These are phyloP conservation scores for Hirundichthys speculiger DNA, from an alignment of 2,113 vertebrate species.

Conservation along the genomic window DNA sequence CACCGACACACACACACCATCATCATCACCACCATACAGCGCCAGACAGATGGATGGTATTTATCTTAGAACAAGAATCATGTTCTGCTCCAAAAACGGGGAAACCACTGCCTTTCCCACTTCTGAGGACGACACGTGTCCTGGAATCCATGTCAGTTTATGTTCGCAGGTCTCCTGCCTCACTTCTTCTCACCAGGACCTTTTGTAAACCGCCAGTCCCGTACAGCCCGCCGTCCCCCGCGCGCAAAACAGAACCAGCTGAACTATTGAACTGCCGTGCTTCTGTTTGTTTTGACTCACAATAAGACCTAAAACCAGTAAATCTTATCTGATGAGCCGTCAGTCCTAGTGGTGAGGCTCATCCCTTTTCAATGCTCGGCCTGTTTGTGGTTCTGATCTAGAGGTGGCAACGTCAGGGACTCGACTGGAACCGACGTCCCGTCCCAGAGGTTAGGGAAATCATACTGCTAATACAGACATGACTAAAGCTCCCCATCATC, in stretches of 20 bases:
- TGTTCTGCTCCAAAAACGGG: conserved; percentile 63
- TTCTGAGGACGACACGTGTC: conserved; percentile 64
- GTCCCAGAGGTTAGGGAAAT: conserved; percentile 80
- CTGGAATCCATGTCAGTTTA: conserved; percentile 53
- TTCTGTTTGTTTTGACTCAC: conserved; percentile 49
- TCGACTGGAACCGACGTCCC: conserved; percentile 60
- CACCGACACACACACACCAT: too few species aligned
- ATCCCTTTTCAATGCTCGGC: conserved; percentile 73
- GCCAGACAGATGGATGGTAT: conserved; percentile 76
- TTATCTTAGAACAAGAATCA: conserved; percentile 73
- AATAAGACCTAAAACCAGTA: conserved; percentile 55
- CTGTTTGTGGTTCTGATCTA: conserved; percentile 74
- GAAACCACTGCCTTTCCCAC: conserved; percentile 62
- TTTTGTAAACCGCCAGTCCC: conserved; percentile 33
- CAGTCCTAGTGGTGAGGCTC: conserved; percentile 60
- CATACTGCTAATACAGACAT: conserved; percentile 81
- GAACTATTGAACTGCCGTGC: conserved; percentile 33
- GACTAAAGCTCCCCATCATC: conserved; percentile 81
- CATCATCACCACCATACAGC: conserved; percentile 48
- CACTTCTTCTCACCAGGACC: conserved; percentile 32
- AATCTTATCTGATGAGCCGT: conserved; percentile 61
- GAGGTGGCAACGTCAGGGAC: conserved; percentile 59
- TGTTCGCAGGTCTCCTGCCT: conserved; percentile 62
- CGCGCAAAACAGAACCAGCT: conserved; percentile 12
- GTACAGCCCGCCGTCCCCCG: conserved; percentile 3